Base-by-base conservation (phyloP, 2,888 invertebrate genomes). In the Ophion ventricosus region DNA sequence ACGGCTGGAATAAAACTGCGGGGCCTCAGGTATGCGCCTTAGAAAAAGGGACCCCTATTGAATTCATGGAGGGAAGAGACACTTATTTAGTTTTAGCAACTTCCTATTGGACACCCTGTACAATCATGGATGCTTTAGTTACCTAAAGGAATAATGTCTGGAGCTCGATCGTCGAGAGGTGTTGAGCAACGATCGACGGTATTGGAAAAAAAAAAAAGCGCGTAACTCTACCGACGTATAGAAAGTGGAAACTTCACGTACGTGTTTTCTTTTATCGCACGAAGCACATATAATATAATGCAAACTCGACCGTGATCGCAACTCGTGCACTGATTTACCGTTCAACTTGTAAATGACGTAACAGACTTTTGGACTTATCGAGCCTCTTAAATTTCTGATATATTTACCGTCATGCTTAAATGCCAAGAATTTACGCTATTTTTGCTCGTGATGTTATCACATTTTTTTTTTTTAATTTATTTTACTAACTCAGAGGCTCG, bases 191-290 rank as follows among this genome's bases (percentile, higher is more conserved):
- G 49, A 49, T 69, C 54, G 61, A 64, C 59, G 49, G 4, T 63
- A 61, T 59, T 66, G 76, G 72, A 73, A 82, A 73, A 56, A 82
- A 73, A 56, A 67, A 17, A n/a, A 66, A 25, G 66, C 23, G 23
- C 54, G 77, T 81, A 69, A 79, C 80, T 83, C 59, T 61, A 61
- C 26, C 56, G 25, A 14, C 23, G 11, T 57, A 75, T 80, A 83
- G 86, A 86, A 80, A 84, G 82, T 84, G 20, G 78, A 83, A 81
- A 73, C 54, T 54, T 29, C 73, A 25, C 67, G 59, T 57, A 49
- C 74, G 80, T 82, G 43, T 76, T 75, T 17, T 26, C 69, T 10
- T 57, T 56, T 29, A 54, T 78, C 49, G 11, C 70, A 0, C 2
- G 10, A 7, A 11, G 35, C 10, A 80, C 61, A 57, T 75, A 61